Evolutionary conservation across 2,888 invertebrate genomes (phyloP).

Genomic region (Polyommatus icarus): DNA sequence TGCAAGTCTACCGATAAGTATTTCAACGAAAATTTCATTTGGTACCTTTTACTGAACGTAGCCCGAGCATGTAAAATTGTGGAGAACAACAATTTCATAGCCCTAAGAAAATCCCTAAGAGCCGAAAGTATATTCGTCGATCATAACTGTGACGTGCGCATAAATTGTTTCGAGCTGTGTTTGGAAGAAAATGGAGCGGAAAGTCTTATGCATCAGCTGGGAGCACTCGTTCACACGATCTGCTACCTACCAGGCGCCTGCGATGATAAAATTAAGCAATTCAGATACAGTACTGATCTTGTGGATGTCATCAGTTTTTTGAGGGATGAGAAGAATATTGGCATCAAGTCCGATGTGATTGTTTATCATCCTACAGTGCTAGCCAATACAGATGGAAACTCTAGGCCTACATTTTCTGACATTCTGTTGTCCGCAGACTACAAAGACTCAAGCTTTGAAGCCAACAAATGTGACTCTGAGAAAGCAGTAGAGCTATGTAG

Average conservation of each 20-base stretch:
- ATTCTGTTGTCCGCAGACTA: slow-evolving; percentile 54
- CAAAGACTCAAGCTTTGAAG: slow-evolving; percentile 48
- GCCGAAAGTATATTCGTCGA: slow-evolving; percentile 60
- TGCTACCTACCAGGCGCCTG: slow-evolving; percentile 49
- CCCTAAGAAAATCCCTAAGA: slow-evolving; percentile 59
- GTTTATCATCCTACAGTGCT: slow-evolving; percentile 74
- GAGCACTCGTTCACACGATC: slow-evolving; percentile 55
- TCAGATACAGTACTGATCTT: slow-evolving; percentile 67
- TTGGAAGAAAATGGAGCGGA: slow-evolving; percentile 35
- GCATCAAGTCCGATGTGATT: slow-evolving; percentile 64
- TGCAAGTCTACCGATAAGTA: slow-evolving; percentile 59
- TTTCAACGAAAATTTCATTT: slow-evolving; percentile 66
- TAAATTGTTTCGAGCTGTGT: slow-evolving; percentile 66
- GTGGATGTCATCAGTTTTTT: slow-evolving; percentile 62
- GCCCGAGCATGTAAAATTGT: slow-evolving; percentile 59
- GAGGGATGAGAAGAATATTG: slow-evolving; percentile 55
- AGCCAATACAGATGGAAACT: slow-evolving; percentile 59
- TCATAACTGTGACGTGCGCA: slow-evolving; percentile 59
- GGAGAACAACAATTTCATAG: slow-evolving; percentile 53
- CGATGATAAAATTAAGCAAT: slow-evolving; percentile 50
- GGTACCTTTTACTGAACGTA: slow-evolving; percentile 66
- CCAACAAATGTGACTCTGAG: slow-evolving; percentile 72
- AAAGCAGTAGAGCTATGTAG: slow-evolving; percentile 64
- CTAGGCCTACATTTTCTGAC: slow-evolving; percentile 51
- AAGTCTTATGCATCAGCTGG: slow-evolving; percentile 60